phyloP scores from a whole-genome alignment of 2,888 invertebrate species.

The Drosophila formosana region DNA sequence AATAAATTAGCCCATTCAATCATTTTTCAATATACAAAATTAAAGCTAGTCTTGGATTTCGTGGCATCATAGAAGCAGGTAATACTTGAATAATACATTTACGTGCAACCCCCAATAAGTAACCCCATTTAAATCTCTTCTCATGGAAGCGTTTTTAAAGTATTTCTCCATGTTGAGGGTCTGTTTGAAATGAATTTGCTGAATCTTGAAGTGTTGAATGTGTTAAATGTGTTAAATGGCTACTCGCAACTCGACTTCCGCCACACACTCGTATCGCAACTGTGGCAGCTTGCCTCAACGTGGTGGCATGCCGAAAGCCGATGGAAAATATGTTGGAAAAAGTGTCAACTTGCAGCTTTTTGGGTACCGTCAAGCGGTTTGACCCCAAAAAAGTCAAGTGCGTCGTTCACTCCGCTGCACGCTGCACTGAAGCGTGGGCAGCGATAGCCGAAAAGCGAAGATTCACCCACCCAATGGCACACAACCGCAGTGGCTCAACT shows the following conservation, averaged over 20 bases:
- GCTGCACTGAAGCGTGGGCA: constrained; percentile 53
- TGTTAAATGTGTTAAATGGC: constrained; percentile 23
- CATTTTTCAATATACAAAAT: too few relatives aligned
- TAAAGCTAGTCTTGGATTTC: too few relatives aligned
- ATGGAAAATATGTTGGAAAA: constrained; percentile 45
- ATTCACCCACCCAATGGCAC: constrained; percentile 51
- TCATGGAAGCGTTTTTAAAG: not conserved
- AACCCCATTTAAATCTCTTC: not conserved
- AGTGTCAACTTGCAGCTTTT: constrained; percentile 59
- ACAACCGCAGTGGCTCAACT: constrained; percentile 38
- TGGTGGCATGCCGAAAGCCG: constrained; percentile 19
- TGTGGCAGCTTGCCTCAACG: constrained; percentile 24
- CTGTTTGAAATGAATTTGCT: not conserved
- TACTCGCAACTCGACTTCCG: constrained; percentile 38
- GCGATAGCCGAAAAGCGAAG: constrained; percentile 5
- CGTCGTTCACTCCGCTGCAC: constrained; percentile 8
- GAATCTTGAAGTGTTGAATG: constrained; percentile 3
- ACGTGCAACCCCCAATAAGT: not conserved
- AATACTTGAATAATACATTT: too few relatives aligned
- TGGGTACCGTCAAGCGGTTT: constrained; percentile 64
- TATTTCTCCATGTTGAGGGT: not conserved
- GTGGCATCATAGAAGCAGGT: too few relatives aligned
- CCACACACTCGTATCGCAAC: constrained; percentile 41
- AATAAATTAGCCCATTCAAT: too few relatives aligned
- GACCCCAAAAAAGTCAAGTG: constrained; percentile 78